These are phyloP conservation scores for Helarctos malayanus DNA, from an alignment of 2,797 vertebrate species.

Conservation along the genomic window DNA sequence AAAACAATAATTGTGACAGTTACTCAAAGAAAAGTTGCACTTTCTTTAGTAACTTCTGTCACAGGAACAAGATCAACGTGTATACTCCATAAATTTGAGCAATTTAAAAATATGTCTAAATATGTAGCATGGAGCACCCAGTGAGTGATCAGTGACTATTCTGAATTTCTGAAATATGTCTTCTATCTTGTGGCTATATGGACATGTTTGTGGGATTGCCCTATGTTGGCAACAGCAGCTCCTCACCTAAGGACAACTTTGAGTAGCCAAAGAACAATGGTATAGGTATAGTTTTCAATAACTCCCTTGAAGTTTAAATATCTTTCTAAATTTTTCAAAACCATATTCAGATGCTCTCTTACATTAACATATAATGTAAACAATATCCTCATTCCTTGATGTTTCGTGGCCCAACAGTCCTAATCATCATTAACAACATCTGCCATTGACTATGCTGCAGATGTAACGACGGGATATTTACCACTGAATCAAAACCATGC, in stretches of 20 bases:
- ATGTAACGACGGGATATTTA: not conserved
- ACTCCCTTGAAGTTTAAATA: not conserved
- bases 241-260: not conserved
- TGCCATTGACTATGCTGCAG: not conserved
- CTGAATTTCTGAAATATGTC: not conserved
- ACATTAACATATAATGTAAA: not conserved
- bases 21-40: not conserved
- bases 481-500: not conserved
- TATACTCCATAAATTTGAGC: not conserved
- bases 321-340: slow-evolving; percentile 8
- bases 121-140: not conserved
- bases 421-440: not conserved
- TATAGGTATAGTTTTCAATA: not conserved
- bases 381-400: not conserved
- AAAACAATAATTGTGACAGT: not conserved
- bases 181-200: not conserved
- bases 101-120: not conserved
- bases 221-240: not conserved
- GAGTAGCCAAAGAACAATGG: not conserved
- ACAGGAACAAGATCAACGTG: not conserved
- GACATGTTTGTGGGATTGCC: not conserved
- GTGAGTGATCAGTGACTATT: not conserved
- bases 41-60: not conserved
- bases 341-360: not conserved
- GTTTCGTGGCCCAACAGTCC: not conserved